Percentiles rank a stretch among this genome's conserved stretches.
Evolutionary conservation across 2,888 invertebrate species (phyloP).

Genomic region (Dasypolia templi): DNA sequence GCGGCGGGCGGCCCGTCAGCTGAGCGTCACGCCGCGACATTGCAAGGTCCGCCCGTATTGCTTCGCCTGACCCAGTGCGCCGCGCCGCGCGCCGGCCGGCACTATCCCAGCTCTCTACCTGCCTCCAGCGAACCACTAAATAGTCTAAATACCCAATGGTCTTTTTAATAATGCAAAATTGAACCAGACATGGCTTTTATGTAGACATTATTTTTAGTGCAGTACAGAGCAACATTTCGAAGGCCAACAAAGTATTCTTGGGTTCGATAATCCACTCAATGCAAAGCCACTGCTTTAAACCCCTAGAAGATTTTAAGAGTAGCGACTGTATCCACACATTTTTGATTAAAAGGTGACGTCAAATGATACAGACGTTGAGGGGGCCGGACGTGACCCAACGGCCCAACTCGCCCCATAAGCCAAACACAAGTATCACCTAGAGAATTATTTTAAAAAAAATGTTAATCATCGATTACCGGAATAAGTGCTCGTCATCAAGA

Average conservation of each 20-base stretch:
- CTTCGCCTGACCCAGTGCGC: conserved; percentile 88
- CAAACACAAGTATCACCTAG: neutral
- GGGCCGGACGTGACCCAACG: neutral
- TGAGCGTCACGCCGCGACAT: conserved; percentile 91
- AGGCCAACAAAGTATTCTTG: neutral
- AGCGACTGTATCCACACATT: neutral
- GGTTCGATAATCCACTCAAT: too few species aligned
- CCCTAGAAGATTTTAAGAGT: neutral
- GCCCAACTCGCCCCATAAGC: neutral
- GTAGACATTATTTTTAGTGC: neutral
- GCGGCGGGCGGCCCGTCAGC: conserved; percentile 87
- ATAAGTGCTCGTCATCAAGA: conserved; percentile 6
- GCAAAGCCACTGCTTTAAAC: neutral
- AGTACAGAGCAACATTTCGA: neutral
- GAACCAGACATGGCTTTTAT: neutral
- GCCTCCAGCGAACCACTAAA: conserved; percentile 8
- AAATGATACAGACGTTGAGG: neutral
- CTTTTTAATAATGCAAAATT: neutral
- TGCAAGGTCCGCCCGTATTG: conserved; percentile 90
- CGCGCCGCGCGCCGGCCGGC: conserved; percentile 70
- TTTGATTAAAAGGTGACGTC: neutral
- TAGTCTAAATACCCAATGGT: neutral
- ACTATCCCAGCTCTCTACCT: conserved; percentile 46
- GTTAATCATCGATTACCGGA: conserved; percentile 2
- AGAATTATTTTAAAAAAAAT: neutral